Base-by-base conservation (phyloP, 92 coral and sea anemone species). In the Desmophyllum pertusum region DNA sequence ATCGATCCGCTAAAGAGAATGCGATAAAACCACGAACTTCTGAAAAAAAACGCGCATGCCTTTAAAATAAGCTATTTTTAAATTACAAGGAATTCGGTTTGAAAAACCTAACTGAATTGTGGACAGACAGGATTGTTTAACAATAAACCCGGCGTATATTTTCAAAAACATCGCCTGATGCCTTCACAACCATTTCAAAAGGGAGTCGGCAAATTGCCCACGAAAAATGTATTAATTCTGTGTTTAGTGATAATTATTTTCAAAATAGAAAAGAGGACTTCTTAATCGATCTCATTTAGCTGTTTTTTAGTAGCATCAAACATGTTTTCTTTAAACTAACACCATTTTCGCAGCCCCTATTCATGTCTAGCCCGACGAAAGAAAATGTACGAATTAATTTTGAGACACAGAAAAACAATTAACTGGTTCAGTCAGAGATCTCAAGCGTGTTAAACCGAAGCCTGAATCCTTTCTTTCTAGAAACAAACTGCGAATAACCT, bases 161-260 rank as follows among this genome's bases (percentile, higher is more conserved):
- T 41, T 23, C 1, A 4, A n/a, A 43, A 25, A 18, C 35, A 3
- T 14, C 1, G n/a, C 42, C 52, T 37, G 10, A 25, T 19, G 19
- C 30, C 18, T 39, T 18, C 27, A 31, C 23, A 45, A 64, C 11
- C 55, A 35, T 10, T 65, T 65, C 45, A 30, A 43, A 33, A 40
- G 57, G 23, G 21, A 37, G 61, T 64, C 73, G 83, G 83, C 83
- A 79, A 42, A 79, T 66, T 79, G 73, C 74, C 81, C 83, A 64
- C 36, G 7, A 65, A 35, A 31, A 64, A 39, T 19, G 19, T 40
- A 35, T 76, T 61, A n/a, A 61, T 75, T 53, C 59, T 53, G 27
- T 23, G 76, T 71, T 71, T 71, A 25, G 15, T 42, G 55, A 33
- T 75, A 52, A 31, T 75, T 43, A 57, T 19, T 52, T 52, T 52